Base-by-base conservation (phyloP, 2,888 invertebrate species). In the Acleris holmiana region DNA sequence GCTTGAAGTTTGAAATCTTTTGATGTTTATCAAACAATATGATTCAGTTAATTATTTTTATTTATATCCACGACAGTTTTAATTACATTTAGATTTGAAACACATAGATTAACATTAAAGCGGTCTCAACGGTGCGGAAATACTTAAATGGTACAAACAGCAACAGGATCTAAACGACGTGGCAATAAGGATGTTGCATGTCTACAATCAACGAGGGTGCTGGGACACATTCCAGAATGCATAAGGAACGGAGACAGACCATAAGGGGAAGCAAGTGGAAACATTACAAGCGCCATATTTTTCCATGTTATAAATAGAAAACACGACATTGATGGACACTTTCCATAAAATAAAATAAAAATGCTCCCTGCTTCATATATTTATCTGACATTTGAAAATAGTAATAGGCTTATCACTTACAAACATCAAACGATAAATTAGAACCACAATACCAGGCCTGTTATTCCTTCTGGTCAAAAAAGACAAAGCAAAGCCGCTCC, bases 151-250 rank as follows among this genome's bases (percentile, higher is more conserved):
- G 25, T 57, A 58, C 10, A 35, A 47, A 40, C 4, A 40, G 13
- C 40, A 58, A 10, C 44, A 60, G 2, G 10, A 40, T 40, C 40
- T 21, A 41, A 18, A 13, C 17, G 29, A 29, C 18, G 19, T 13
- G n/a, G 29, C 35, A 35, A 35, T 13, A 19, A 18, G 6, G 29
- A 18, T 10, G 29, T 35, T 19, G 7, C 51, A 51, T 13, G 5
- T 35, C 15, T 51, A 51, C 35, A 35, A 18, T 18, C 8, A 19
- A 40, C 35, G 13, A 46, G 8, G 29, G 65, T 70, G 69, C 66
- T 70, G 18, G n/a, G 67, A 70, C 73, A 73, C 72, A 72, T 71
- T 70, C 71, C 70, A 71, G 67, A 69, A 70, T 70, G 70, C 71
- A 71, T 67, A 69, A 71, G 68, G 68, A 66, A 71, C 70, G 64